phyloP scores from a whole-genome alignment of 1,140 invertebrate genomes.

The Drosophila pectinifera region DNA sequence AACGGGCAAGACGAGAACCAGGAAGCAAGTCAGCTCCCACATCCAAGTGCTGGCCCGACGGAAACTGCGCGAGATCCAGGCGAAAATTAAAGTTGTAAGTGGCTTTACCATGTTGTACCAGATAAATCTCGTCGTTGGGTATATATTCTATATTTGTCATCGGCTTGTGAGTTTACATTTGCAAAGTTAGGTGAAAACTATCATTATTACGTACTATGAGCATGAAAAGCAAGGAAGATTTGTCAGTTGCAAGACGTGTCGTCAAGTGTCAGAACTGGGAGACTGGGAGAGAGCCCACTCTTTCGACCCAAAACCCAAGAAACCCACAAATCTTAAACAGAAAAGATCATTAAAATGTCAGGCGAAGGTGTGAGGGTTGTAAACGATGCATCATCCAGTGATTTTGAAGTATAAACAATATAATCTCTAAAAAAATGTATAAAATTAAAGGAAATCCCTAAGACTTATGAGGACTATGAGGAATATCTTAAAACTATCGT shows the following conservation, averaged over 20 bases:
- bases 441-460: too few species aligned
- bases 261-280: constrained; percentile 15
- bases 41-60: constrained; percentile 99
- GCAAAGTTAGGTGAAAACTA: neutral
- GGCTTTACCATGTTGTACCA: neutral
- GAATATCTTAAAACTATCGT: too few species aligned
- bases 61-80: constrained; percentile 98
- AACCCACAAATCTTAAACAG: neutral
- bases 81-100: constrained; percentile 98
- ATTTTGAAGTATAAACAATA: neutral
- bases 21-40: constrained; percentile 99
- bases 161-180: constrained; percentile 13
- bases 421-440: too few species aligned
- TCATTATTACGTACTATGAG: constrained; percentile 9
- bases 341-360: neutral
- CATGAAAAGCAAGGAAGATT: constrained; percentile 71
- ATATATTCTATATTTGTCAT: constrained; percentile 3
- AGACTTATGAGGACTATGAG: too few species aligned
- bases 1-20: constrained; percentile 99
- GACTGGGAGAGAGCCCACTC: neutral
- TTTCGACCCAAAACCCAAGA: neutral
- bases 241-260: constrained; percentile 37
- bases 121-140: constrained; percentile 5
- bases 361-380: neutral
- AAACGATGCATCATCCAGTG: neutral